phyloP scores from a whole-genome alignment of 2,888 invertebrate genomes.

The Caenorhabditis angaria region DNA sequence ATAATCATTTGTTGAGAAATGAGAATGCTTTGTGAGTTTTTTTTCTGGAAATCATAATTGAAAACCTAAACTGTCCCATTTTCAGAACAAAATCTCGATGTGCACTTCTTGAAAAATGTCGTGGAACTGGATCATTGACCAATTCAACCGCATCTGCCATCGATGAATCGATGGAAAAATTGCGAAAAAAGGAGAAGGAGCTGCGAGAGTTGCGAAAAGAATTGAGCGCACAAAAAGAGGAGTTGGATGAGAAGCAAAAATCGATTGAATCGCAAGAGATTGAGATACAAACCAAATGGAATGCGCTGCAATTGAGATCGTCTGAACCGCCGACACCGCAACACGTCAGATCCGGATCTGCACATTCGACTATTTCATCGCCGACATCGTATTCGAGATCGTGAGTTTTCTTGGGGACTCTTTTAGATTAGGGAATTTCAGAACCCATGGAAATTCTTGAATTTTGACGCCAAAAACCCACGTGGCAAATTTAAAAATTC shows the following conservation, averaged over 20 bases:
- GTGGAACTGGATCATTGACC: slow-evolving; percentile 24
- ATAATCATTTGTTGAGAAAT: slow-evolving; percentile 33
- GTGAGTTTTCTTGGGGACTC: slow-evolving; percentile 4
- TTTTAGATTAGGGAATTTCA: too few species aligned
- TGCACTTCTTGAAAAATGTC: slow-evolving; percentile 44
- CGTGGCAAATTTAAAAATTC: too few species aligned
- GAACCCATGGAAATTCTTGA: too few species aligned
- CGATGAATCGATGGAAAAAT: slow-evolving; percentile 54
- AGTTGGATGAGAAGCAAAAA: slow-evolving; percentile 30
- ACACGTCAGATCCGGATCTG: slow-evolving; percentile 21
- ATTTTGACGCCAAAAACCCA: too few species aligned
- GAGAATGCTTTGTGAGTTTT: slow-evolving; percentile 41
- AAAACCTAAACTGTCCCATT: neutral
- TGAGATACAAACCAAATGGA: slow-evolving; percentile 40
- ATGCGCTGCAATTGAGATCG: slow-evolving; percentile 28
- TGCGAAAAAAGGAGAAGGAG: slow-evolving; percentile 54
- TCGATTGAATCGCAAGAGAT: slow-evolving; percentile 25
- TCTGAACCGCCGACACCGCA: slow-evolving; percentile 14
- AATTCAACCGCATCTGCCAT: slow-evolving; percentile 30
- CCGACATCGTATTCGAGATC: slow-evolving; percentile 11
- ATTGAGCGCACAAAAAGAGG: slow-evolving; percentile 20
- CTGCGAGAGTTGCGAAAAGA: slow-evolving; percentile 29
- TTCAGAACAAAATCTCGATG: slow-evolving; percentile 48
- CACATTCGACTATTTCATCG: slow-evolving; percentile 25
- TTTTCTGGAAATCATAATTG: neutral